phyloP scores from a whole-genome alignment of 2,797 vertebrate species.

The Taeniopygia guttata region DNA sequence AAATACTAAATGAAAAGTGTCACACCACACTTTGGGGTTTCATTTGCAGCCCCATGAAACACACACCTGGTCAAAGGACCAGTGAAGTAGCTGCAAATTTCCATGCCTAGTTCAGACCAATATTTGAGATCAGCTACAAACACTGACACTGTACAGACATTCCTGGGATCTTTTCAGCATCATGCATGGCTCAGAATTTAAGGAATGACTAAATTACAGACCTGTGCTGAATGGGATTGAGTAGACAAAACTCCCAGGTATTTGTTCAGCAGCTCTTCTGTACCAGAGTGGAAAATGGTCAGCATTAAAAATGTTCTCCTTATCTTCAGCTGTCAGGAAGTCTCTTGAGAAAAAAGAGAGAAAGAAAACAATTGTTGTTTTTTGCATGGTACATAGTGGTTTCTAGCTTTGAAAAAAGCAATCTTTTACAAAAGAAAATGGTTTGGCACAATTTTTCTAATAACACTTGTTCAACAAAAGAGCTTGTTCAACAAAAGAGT shows the following conservation, averaged over 20 bases:
- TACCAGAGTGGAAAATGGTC: slow-evolving; percentile 99
- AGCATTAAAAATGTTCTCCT: slow-evolving; percentile 95
- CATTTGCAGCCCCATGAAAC: not conserved
- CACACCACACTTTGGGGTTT: not conserved
- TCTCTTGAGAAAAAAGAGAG: slow-evolving; percentile 87
- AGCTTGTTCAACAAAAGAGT: not conserved
- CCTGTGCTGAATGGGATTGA: slow-evolving; percentile 94
- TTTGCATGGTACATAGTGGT: not conserved
- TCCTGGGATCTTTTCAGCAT: not conserved
- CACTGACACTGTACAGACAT: not conserved
- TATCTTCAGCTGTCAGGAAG: slow-evolving; percentile 94
- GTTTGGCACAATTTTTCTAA: not conserved
- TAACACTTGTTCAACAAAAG: not conserved
- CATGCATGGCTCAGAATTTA: not conserved
- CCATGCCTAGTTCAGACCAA: not conserved
- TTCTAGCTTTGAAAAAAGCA: not conserved
- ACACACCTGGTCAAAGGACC: not conserved
- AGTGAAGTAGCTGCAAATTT: not conserved
- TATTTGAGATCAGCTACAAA: not conserved
- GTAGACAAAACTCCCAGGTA: slow-evolving; percentile 95
- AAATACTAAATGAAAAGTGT: not conserved
- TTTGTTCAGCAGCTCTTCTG: slow-evolving; percentile 94
- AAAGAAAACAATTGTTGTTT: slow-evolving; percentile 12
- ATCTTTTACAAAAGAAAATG: not conserved
- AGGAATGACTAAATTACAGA: slow-evolving; percentile 49